Conservation (phyloP, 2,113 vertebrate genomes). For the Mystacornis crossleyi region DNA sequence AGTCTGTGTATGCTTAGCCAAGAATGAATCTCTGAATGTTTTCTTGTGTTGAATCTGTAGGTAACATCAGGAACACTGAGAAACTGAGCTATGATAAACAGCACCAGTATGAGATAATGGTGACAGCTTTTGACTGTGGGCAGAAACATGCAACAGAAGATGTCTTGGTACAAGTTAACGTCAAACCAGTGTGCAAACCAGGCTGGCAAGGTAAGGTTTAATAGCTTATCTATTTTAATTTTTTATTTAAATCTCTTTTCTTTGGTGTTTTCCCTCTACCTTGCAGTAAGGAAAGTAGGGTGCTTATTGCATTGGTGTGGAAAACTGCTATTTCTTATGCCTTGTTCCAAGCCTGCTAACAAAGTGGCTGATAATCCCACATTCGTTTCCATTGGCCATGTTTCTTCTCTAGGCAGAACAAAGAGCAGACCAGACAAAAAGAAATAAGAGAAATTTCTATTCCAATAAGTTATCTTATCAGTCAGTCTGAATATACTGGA, state of each 20-base stretch:
- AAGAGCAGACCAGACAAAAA: neutral
- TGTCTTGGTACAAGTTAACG: slow-evolving; percentile 86
- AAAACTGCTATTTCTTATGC: neutral
- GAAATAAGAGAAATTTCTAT: neutral
- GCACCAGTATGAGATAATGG: slow-evolving; percentile 90
- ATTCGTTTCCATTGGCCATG: neutral
- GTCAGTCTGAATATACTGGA: neutral
- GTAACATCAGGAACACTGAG: slow-evolving; percentile 96
- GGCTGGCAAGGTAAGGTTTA: slow-evolving; percentile 93
- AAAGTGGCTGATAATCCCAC: neutral
- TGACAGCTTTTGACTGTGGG: slow-evolving; percentile 95
- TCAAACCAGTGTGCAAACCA: slow-evolving; percentile 95
- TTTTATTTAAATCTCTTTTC: neutral
- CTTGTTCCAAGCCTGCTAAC: neutral
- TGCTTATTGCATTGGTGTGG: neutral
- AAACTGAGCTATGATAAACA: slow-evolving; percentile 90
- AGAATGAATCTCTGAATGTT: neutral
- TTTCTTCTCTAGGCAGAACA: neutral
- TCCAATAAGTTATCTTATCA: neutral
- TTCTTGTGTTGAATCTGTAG: slow-evolving; percentile 65
- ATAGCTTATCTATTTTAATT: neutral
- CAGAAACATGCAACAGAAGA: slow-evolving; percentile 88
- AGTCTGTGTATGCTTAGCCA: neutral
- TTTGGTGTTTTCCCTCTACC: neutral
- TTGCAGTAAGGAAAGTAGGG: neutral